A percentile compares a stretch with the other conserved stretches of the same genome.
Conservation (phyloP, 2,797 vertebrate species). For the Lycodopsis pacificus region DNA sequence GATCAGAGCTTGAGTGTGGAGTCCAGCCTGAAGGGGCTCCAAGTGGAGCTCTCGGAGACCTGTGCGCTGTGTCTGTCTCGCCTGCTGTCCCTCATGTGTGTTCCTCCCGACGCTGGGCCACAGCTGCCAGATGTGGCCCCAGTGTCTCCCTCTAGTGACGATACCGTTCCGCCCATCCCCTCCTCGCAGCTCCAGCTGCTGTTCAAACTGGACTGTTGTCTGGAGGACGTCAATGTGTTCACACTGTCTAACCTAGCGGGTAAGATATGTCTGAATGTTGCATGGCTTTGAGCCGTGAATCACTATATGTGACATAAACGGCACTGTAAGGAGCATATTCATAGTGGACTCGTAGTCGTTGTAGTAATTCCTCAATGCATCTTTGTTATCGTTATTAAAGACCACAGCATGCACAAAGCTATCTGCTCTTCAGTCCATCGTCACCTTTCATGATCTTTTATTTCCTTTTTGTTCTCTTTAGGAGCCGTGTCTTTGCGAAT, state of each 20-base stretch:
- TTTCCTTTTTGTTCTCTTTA: conserved; percentile 59
- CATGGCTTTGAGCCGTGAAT: not conserved
- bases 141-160: conserved; percentile 48
- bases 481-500: conserved; percentile 92
- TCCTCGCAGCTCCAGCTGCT: conserved; percentile 80
- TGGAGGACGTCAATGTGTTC: conserved; percentile 95
- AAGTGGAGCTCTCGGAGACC: conserved; percentile 94
- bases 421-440: not conserved
- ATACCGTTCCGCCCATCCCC: conserved; percentile 16
- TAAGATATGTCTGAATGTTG: conserved; percentile 55
- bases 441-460: not conserved
- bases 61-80: conserved; percentile 93
- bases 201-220: conserved; percentile 91
- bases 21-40: conserved; percentile 91
- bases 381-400: not conserved
- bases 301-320: not conserved
- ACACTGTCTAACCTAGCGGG: conserved; percentile 92
- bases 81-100: conserved; percentile 85
- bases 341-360: not conserved
- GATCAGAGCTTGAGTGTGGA: conserved; percentile 88
- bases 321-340: not conserved
- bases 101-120: conserved; percentile 29
- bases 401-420: not conserved
- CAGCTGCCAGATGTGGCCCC: conserved; percentile 48
- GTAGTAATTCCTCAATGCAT: not conserved